Base-by-base conservation (phyloP, 2,113 vertebrate genomes). In the Melanocharis versteri region DNA sequence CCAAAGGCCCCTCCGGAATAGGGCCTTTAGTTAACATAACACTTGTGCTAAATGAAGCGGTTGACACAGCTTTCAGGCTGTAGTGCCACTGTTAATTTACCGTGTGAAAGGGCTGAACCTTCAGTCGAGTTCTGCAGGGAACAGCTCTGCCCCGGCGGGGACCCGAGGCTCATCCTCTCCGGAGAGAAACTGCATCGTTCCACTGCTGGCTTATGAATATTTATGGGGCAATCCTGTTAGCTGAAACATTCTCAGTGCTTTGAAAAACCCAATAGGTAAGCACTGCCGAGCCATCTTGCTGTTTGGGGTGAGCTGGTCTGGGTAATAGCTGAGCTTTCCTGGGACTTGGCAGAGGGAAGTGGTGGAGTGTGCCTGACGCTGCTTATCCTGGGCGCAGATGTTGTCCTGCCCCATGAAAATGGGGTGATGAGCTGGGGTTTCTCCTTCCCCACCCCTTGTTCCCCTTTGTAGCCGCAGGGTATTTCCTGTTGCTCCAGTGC, bases 41-140 rank as follows among this genome's bases (percentile, higher is more conserved):
- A 96, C 96, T 97, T 93, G 95, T 96, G 96, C 92, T 97, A 97
- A 97, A 97, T 96, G 97, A 96, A 95, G 97, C 91, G 15, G 83
- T 96, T 97, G 97, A 97, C 95, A 93, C 65, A 91, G 95, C 95
- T 96, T 96, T 95, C 95, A 95, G 96, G 71, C 91, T 94, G 88
- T 82, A 95, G 93, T 87, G 88, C 71, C 4, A 16, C 82, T 85
- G 83, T 79, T 96, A 96, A 97, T 96, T 96, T 94, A 94, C 87
- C 44, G 44, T 96, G 93, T 92, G 94, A 96, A 97, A 96, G 65
- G 80, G 50, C 92, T 93, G 86, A 96, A 87, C 77, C 42, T 89
- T 37, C 65, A 42, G 78, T 27, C 6, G 12, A 80, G 87, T 76
- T 85, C 82, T 79, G 89, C 28, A 1, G 79, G 58, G 72, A 91